A percentile compares a stretch with the other conserved stretches of the same genome.
These are phyloP conservation scores for Branchipolynoe longqiensis DNA, from an alignment of 2,888 invertebrate genomes.

Conservation along the genomic window DNA sequence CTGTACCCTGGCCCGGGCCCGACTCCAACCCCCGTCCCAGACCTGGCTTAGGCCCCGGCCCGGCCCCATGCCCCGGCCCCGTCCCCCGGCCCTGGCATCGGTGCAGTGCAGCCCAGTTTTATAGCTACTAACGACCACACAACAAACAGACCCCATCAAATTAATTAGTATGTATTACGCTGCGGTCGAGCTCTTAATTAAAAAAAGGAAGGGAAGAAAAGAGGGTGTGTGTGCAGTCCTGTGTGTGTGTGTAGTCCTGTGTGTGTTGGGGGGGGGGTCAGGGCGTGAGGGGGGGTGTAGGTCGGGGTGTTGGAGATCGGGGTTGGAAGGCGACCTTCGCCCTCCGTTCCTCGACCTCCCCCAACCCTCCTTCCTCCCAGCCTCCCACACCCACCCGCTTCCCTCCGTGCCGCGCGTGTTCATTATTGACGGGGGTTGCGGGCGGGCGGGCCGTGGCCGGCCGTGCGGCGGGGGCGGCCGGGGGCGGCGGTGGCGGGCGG, in stretches of 20 bases:
- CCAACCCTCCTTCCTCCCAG: too few relatives aligned
- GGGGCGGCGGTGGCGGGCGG: not conserved
- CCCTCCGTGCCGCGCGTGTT: conserved; percentile 34
- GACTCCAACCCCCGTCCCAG: not conserved
- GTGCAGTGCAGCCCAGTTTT: not conserved
- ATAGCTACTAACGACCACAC: not conserved
- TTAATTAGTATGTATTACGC: conserved; percentile 56
- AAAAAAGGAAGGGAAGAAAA: too few relatives aligned
- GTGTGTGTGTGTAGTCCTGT: too few relatives aligned
- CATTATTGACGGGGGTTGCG: conserved; percentile 12
- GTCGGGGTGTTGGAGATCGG: too few relatives aligned
- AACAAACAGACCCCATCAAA: too few relatives aligned
- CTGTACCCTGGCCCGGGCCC: not conserved
- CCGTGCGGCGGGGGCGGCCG: not conserved
- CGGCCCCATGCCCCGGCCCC: not conserved
- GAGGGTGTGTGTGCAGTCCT: too few relatives aligned
- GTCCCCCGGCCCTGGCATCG: too few relatives aligned
- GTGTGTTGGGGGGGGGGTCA: too few relatives aligned
- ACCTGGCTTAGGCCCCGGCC: conserved; percentile 6
- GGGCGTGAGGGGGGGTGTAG: too few relatives aligned
- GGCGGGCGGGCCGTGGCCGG: not conserved
- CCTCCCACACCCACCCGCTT: too few relatives aligned
- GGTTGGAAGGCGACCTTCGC: too few relatives aligned
- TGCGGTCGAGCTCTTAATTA: conserved; percentile 47
- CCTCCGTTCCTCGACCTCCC: too few relatives aligned